Conservation (phyloP, 2,797 vertebrate genomes). For the Alectoris magna region DNA sequence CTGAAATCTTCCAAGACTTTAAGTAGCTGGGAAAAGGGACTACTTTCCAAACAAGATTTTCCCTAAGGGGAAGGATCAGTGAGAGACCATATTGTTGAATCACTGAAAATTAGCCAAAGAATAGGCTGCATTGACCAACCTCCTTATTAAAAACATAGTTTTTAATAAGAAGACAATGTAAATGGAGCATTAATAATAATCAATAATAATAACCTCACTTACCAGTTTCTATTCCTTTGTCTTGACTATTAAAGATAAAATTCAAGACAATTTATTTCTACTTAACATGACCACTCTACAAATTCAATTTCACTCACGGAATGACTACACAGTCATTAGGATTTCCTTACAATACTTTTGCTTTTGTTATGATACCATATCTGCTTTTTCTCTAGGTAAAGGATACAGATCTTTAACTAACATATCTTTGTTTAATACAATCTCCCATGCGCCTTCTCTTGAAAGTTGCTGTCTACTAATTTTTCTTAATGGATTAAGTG, state of each 20-base stretch:
- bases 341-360: conserved; percentile 13
- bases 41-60: conserved; percentile 49
- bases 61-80: conserved; percentile 65
- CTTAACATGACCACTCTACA: background rate
- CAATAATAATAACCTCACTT: background rate
- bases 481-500: conserved; percentile 64
- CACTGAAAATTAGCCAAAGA: conserved; percentile 54
- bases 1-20: conserved; percentile 21
- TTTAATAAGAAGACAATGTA: background rate
- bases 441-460: background rate
- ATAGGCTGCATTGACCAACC: conserved; percentile 41
- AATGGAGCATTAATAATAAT: background rate
- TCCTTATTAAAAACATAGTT: conserved; percentile 52
- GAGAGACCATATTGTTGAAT: conserved; percentile 42
- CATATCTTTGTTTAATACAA: conserved; percentile 44
- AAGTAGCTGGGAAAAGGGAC: conserved; percentile 56
- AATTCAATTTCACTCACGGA: background rate
- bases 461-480: conserved; percentile 37
- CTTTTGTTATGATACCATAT: conserved; percentile 63
- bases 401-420: conserved; percentile 17
- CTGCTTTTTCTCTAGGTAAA: conserved; percentile 39
- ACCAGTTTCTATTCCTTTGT: background rate
- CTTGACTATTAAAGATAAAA: conserved; percentile 34
- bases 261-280: background rate
- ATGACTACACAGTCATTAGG: background rate